phyloP scores from a whole-genome alignment of 64 coral and sea anemone species.

The Montipora cactus region DNA sequence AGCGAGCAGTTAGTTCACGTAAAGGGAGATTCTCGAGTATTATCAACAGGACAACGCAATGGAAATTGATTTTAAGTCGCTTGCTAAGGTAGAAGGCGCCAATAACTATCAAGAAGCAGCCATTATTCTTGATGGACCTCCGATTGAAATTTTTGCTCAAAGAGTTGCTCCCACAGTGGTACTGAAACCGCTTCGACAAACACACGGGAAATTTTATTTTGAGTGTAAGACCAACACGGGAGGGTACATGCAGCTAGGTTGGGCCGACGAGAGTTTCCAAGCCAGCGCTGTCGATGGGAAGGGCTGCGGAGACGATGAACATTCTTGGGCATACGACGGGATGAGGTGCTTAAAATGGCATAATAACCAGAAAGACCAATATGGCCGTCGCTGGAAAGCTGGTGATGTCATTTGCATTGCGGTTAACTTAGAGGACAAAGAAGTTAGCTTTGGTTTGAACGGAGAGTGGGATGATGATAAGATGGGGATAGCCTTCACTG shows the following conservation, averaged over 20 bases:
- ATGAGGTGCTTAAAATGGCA: slow-evolving; percentile 79
- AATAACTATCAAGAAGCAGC: slow-evolving; percentile 61
- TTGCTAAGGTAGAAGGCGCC: slow-evolving; percentile 63
- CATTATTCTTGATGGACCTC: slow-evolving; percentile 71
- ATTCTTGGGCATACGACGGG: slow-evolving; percentile 84
- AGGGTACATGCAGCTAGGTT: slow-evolving; percentile 81
- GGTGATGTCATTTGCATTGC: slow-evolving; percentile 75
- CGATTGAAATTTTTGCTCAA: slow-evolving; percentile 81
- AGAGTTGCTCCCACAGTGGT: slow-evolving; percentile 75
- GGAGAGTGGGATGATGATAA: slow-evolving; percentile 50
- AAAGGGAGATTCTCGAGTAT: neutral
- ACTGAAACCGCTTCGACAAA: slow-evolving; percentile 75
- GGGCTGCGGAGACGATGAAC: slow-evolving; percentile 77
- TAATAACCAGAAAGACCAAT: slow-evolving; percentile 57
- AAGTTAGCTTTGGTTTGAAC: slow-evolving; percentile 75
- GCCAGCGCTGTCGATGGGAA: slow-evolving; percentile 65
- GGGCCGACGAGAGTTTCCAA: slow-evolving; percentile 74
- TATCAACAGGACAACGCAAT: neutral
- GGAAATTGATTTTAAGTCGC: slow-evolving; percentile 62
- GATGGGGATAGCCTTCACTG: slow-evolving; percentile 68
- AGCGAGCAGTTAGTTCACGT: neutral
- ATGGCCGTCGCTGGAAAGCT: slow-evolving; percentile 64
- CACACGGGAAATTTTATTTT: slow-evolving; percentile 71
- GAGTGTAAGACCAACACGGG: slow-evolving; percentile 79
- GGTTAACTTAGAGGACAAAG: slow-evolving; percentile 46